Conservation (phyloP, 2,888 invertebrate species). For the Caenorhabditis afra region DNA sequence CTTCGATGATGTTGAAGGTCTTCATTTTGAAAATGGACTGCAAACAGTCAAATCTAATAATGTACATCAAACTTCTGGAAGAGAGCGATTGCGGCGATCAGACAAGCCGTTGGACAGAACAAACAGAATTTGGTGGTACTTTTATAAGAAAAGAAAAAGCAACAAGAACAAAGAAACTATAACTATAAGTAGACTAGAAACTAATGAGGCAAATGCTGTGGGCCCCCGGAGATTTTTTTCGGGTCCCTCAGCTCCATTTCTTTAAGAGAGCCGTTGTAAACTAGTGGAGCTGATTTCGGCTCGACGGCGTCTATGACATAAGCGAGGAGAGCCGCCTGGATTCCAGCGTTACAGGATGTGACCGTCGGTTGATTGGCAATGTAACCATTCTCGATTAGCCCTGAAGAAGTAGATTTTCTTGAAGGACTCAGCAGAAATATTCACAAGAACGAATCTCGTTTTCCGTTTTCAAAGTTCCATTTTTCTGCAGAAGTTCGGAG, state of each 20-base stretch:
- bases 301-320: slow-evolving; percentile 62
- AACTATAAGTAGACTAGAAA: slow-evolving; percentile 12
- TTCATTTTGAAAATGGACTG: slow-evolving; percentile 7
- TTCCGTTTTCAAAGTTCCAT: slow-evolving; percentile 61
- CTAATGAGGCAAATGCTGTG: slow-evolving; percentile 62
- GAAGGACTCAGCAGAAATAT: neutral
- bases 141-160: neutral
- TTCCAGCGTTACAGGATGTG: slow-evolving; percentile 69
- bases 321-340: slow-evolving; percentile 68
- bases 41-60: neutral
- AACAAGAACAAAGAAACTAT: slow-evolving; percentile 1
- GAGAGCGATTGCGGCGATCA: no score
- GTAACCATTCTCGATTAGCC: slow-evolving; percentile 57
- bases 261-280: slow-evolving; percentile 75
- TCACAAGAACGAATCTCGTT: slow-evolving; percentile 60
- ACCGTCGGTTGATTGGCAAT: slow-evolving; percentile 46
- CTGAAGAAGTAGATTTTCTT: no score
- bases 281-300: slow-evolving; percentile 50
- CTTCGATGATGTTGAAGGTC: slow-evolving; percentile 31
- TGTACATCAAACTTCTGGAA: neutral
- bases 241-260: slow-evolving; percentile 76
- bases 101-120: neutral
- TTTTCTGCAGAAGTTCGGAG: slow-evolving; percentile 60
- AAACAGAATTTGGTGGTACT: neutral
- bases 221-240: slow-evolving; percentile 73